phyloP scores from a whole-genome alignment of 2,113 vertebrate genomes.

The Ctenodactylus gundi region DNA sequence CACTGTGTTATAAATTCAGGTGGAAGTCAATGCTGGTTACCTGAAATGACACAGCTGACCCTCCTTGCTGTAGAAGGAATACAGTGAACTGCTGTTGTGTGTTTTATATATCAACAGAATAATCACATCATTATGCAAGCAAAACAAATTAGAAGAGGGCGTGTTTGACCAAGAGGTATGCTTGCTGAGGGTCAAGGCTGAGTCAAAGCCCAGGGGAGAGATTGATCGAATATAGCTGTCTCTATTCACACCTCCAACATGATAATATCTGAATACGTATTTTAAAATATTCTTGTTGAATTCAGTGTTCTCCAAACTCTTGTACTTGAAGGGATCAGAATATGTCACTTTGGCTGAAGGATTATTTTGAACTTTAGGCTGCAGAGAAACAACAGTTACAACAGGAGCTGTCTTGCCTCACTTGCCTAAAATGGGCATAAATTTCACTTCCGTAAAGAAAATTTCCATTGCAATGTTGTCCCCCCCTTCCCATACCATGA shows the following conservation, averaged over 20 bases:
- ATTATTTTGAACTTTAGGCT: background rate
- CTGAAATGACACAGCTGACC: background rate
- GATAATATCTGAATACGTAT: background rate
- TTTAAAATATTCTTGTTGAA: conserved; percentile 16
- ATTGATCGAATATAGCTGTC: background rate
- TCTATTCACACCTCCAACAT: background rate
- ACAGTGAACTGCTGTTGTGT: background rate
- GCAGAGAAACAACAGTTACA: background rate
- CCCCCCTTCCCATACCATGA: background rate
- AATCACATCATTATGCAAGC: background rate
- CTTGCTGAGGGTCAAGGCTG: background rate
- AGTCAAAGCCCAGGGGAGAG: background rate
- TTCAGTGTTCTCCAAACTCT: background rate
- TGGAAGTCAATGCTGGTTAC: background rate
- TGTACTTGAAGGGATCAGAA: background rate
- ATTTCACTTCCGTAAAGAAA: background rate
- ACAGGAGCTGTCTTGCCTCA: background rate
- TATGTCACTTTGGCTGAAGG: background rate
- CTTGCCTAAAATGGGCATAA: background rate
- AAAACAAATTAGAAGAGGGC: background rate
- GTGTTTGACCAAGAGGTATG: background rate
- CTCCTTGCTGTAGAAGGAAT: background rate
- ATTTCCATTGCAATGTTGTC: background rate
- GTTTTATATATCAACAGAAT: background rate
- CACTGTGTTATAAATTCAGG: background rate